These are phyloP conservation scores for Polydrusus tereticollis DNA, from an alignment of 2,888 invertebrate species.

Conservation along the genomic window DNA sequence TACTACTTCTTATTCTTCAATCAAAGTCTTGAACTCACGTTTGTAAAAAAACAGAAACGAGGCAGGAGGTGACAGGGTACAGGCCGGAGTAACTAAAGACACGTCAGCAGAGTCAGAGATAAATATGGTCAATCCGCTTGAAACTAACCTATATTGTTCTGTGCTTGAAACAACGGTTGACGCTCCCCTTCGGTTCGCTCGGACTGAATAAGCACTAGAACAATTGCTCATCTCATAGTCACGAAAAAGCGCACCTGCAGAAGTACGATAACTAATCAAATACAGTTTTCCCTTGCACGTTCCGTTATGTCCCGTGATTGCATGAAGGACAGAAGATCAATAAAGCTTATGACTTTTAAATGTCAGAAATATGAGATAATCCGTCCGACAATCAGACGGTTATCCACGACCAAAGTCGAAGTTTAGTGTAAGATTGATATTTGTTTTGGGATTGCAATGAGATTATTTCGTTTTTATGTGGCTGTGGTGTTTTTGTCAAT, in stretches of 20 bases:
- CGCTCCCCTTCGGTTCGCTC: no score
- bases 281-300: no score
- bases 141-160: no score
- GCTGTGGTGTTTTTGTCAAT: conserved; percentile 13
- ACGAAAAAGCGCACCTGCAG: no score
- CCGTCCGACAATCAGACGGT: not conserved
- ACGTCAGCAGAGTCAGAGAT: not conserved
- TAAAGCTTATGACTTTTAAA: not conserved
- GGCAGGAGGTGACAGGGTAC: no score
- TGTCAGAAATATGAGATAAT: not conserved
- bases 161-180: not conserved
- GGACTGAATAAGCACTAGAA: no score
- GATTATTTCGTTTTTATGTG: not conserved
- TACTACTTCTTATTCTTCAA: not conserved
- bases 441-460: not conserved
- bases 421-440: no score
- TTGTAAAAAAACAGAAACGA: not conserved
- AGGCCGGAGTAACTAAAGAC: not conserved
- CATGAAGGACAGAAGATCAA: no score
- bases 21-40: not conserved
- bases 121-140: not conserved
- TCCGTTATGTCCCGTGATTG: no score
- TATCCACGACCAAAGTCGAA: not conserved
- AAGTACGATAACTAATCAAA: no score
- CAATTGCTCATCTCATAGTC: no score